Percentiles rank a stretch among this genome's conserved stretches.
Evolutionary conservation across 2,888 invertebrate species (phyloP).

Genomic region (Cheilosia urbana): DNA sequence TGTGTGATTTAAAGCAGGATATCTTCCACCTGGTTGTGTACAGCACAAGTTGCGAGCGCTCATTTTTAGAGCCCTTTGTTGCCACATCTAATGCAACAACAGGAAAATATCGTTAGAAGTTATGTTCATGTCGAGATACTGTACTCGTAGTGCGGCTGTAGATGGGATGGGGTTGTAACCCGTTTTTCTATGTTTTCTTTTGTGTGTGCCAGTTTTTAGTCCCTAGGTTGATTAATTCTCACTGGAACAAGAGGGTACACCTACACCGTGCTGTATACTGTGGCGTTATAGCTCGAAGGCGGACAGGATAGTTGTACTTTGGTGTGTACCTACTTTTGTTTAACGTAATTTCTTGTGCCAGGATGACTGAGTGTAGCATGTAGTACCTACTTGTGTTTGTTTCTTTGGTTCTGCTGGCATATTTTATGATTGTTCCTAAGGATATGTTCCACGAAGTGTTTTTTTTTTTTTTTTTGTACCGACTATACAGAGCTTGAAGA

Average conservation of each 20-base stretch:
- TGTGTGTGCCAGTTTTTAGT: conserved; percentile 62
- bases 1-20: conserved; percentile 12
- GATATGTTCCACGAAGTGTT: conserved; percentile 20
- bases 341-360: conserved; percentile 53
- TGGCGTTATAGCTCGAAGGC: conserved; percentile 49
- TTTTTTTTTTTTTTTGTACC: conserved; percentile 14
- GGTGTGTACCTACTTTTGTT: conserved; percentile 46
- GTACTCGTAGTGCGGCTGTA: conserved; percentile 1
- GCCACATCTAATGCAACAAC: conserved; percentile 41
- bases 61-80: conserved; percentile 20
- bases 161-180: conserved; percentile 34
- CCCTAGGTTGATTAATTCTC: conserved; percentile 68
- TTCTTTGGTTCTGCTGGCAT: conserved; percentile 4
- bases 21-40: conserved; percentile 37
- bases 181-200: conserved; percentile 28
- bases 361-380: neutral
- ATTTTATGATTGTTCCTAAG: conserved; percentile 28
- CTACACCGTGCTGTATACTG: too few species aligned
- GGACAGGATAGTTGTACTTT: conserved; percentile 36
- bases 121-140: conserved; percentile 37
- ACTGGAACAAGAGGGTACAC: conserved; percentile 16
- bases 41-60: neutral
- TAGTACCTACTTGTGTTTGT: conserved; percentile 1
- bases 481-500: neutral
- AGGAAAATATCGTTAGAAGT: conserved; percentile 53